Base-by-base conservation (phyloP, 92 coral and sea anemone species). In the Pocillopora meandrina region DNA sequence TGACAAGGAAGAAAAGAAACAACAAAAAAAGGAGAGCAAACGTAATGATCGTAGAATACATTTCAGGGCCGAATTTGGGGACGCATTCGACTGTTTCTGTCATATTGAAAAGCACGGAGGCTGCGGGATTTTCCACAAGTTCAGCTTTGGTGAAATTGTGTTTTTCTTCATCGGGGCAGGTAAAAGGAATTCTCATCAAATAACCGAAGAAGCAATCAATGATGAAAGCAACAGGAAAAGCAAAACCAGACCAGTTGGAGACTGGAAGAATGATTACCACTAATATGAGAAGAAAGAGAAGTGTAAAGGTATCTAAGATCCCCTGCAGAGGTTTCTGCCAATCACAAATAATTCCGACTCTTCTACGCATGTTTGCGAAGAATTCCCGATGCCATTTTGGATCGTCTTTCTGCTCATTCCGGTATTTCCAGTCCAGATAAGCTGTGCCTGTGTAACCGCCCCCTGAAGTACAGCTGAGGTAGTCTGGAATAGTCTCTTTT, bases 381-480 rank as follows among this genome's bases (percentile, higher is more conserved):
- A 91, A 95, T 35, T 88, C 78, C 66, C 87, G 85, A 68, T 95
- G 97, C 98, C 98, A 93, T 64, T 71, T 69, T 6, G 95, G 94
- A 74, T 95, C 88, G 74, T 95, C 98, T 74, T 52, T 77, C 23
- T 74, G 86, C 63, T 92, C 91, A 81, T 95, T 89, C 68, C 91
- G 97, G 79, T 77, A 95, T 80, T 95, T 95, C 98, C 98, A 95
- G 78, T 95, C 97, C 61, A 93, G 42, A 64, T 95, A 95, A 8
- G 97, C 91, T 1, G 95, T 82, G 75, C 94, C 98, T 63, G 90
- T 90, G 82, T 71, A 91, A 42, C 98, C 98, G 21, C 98, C 98
- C 64, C 98, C 98, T 17, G 98, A 93, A 42, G 92, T 97, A 62
- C 95, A 85, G 77, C 97, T 93, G 72, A 95, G 82, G 79, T 64